Evolutionary conservation across 2,797 vertebrate genomes (phyloP), one percentile per base, ranked within the genome.

Genomic region (Cynodonichthys magdalenae): DNA sequence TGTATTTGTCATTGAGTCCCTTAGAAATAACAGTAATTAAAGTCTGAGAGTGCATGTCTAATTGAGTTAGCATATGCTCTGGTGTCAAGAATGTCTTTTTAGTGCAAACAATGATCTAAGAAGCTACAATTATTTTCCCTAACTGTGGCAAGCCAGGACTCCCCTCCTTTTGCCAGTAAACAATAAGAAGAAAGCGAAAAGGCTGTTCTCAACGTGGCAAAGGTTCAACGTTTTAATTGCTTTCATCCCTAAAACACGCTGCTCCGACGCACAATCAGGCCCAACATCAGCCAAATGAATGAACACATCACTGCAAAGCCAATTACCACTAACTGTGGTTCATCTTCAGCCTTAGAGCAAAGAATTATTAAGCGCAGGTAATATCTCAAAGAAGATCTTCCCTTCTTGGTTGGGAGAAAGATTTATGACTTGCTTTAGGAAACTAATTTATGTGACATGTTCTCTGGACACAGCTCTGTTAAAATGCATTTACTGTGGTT

Each of bases 211-310:
- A 17, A 61, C 29, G 20, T 87, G 75, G 84, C 83, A 69, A 75
- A 77, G 65, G 75, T 80, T 90, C 79, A 86, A 81, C 48, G 82
- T 85, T 87, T 86, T 87, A 90, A 91, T 91, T 87, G 83, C 81
- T 74, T 74, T 82, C 79, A 80, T 79, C 82, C 80, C 24, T 9
- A 15, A 74, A 79, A 83, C 66, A 46, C 19, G 20, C 53, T 27
- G 66, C 72, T 67, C 66, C 80, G 66, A 69, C 61, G 19, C 58
- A 42, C 68, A 69, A 79, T 80, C 66, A 77, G 77, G 59, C 67
- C 53, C 66, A 82, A 82, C 75, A 72, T 74, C 66, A 70, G 64
- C 58, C 64, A 53, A 72, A 82, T 66, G 64, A 71, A 79, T 42
- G 31, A 74, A 45, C 66, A 60, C 6, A 48, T 73, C 63, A 60